A percentile compares a stretch with the other conserved stretches of the same genome.
Evolutionary conservation across 2,888 invertebrate species (phyloP).

Genomic region (Hoplodrina blanda): DNA sequence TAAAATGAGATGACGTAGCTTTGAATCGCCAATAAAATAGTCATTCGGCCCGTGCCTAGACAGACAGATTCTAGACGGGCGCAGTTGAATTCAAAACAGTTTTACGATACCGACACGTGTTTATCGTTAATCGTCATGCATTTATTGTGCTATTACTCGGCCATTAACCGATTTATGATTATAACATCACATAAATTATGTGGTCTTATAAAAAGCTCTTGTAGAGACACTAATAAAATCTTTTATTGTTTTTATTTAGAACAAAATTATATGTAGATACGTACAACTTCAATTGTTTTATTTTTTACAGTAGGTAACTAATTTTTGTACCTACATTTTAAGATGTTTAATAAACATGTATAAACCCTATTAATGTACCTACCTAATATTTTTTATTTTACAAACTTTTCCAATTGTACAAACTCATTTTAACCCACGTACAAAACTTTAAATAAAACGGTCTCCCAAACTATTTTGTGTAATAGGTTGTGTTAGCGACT

Average conservation of each 20-base stretch:
- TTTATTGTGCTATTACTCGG: constrained; percentile 55
- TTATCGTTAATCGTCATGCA: constrained; percentile 56
- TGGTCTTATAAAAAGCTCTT: constrained; percentile 21
- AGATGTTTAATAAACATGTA: neutral
- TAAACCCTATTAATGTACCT: neutral
- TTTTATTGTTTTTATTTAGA: constrained; percentile 28
- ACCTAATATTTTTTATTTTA: neutral
- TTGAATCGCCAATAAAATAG: constrained; percentile 70
- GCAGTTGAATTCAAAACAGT: constrained; percentile 61
- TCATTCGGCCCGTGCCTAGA: constrained; percentile 64
- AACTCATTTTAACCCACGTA: neutral
- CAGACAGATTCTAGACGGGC: constrained; percentile 69
- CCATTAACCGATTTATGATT: constrained; percentile 60
- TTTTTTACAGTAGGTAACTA: neutral
- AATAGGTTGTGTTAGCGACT: constrained; percentile 51
- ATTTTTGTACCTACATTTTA: too few species aligned
- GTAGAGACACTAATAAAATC: constrained; percentile 15
- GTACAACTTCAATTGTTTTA: constrained; percentile 1
- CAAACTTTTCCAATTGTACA: neutral
- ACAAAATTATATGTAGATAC: constrained; percentile 16
- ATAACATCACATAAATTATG: constrained; percentile 47
- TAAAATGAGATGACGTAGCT: constrained; percentile 72
- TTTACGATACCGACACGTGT: constrained; percentile 60
- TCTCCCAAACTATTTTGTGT: constrained; percentile 19
- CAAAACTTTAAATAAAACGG: constrained; percentile 39